Evolutionary conservation across 2,113 vertebrate species (phyloP).

Genomic region (Hyla sarda): DNA sequence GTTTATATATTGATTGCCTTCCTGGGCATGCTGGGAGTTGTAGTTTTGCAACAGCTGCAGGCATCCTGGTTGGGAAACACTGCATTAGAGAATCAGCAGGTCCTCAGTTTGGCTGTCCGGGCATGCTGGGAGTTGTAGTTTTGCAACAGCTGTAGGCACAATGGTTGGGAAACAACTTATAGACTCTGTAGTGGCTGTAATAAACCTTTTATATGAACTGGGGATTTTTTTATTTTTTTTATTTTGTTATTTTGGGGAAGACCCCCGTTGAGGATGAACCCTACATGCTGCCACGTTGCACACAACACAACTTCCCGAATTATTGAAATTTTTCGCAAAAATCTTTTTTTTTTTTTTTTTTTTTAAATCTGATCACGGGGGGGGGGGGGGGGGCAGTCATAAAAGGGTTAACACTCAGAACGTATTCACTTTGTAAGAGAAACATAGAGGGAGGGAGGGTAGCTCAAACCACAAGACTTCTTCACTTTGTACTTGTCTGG

Average conservation of each 20-base stretch:
- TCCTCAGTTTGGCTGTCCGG: no score
- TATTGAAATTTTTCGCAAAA: neutral
- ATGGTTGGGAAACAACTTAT: no score
- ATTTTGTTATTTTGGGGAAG: no score
- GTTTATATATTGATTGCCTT: no score
- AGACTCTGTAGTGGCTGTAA: neutral
- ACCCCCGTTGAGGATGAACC: neutral
- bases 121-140: no score
- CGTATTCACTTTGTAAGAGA: neutral
- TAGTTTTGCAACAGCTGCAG: no score
- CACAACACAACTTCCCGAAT: neutral
- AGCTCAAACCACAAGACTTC: no score
- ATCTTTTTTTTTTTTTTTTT: conserved; percentile 47
- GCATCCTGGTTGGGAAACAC: no score
- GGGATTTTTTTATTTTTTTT: neutral
- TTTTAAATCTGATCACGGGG: conserved; percentile 1
- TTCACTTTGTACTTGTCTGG: neutral
- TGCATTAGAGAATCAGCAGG: no score
- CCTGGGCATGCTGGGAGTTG: no score
- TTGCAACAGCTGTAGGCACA: no score
- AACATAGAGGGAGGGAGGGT: no score
- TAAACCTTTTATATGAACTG: neutral
- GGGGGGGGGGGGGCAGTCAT: neutral
- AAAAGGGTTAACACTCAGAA: neutral
- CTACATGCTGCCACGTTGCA: neutral